Evolutionary conservation across 2,113 vertebrate genomes (phyloP).

Genomic region (Manacus vitellinus): DNA sequence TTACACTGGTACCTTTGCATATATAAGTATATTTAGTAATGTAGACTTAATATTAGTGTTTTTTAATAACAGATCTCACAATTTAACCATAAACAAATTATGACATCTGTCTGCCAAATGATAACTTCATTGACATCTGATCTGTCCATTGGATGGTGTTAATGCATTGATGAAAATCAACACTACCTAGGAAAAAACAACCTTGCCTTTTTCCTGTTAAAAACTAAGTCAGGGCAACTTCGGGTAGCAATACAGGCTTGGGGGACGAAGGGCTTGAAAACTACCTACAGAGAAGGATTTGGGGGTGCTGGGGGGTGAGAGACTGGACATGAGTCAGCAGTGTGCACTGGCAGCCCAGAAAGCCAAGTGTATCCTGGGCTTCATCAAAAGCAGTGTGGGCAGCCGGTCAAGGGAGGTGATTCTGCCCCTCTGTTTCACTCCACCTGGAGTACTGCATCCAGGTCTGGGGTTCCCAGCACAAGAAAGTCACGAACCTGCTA

Average conservation of each 20-base stretch:
- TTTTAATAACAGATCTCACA: not conserved
- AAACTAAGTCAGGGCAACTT: not conserved
- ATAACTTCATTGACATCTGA: not conserved
- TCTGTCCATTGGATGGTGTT: not conserved
- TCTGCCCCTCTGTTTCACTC: not conserved
- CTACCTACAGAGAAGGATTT: not conserved
- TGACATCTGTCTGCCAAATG: not conserved
- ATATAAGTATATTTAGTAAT: not conserved
- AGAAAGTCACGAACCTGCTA: not conserved
- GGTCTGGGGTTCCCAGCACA: not conserved
- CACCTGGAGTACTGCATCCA: not conserved
- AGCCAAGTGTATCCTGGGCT: not conserved
- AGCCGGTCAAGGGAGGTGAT: accelerated
- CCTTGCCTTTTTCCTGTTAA: not conserved
- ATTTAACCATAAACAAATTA: not conserved
- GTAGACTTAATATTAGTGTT: not conserved
- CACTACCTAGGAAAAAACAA: not conserved
- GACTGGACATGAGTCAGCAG: not conserved
- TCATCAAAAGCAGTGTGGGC: accelerated
- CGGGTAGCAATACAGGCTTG: not conserved
- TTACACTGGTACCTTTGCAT: not conserved
- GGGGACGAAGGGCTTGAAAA: not conserved
- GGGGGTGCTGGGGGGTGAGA: not conserved
- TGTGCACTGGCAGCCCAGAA: accelerated
- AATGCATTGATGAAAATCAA: not conserved